Percentiles rank a stretch among this genome's conserved stretches.
These are phyloP conservation scores for Mamestra brassicae DNA, from an alignment of 2,888 invertebrate genomes.

Conservation along the genomic window DNA sequence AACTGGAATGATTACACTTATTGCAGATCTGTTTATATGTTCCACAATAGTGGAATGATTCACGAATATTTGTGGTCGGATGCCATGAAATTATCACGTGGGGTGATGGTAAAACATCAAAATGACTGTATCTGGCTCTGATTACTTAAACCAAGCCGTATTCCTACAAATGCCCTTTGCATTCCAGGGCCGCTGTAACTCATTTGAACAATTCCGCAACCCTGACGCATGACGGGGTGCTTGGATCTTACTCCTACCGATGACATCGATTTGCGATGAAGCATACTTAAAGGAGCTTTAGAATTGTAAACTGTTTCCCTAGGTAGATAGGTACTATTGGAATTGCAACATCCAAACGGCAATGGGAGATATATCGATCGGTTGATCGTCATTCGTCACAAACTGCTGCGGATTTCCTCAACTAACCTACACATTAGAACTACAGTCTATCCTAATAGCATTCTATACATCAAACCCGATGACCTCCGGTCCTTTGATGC, in stretches of 20 bases:
- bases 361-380: background rate
- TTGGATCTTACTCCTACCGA: background rate
- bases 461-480: background rate
- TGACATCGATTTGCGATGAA: slow-evolving; percentile 20
- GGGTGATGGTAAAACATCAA: too few species aligned
- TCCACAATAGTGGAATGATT: slow-evolving; percentile 40
- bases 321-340: too few species aligned
- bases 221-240: too few species aligned
- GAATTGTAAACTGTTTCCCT: background rate
- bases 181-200: too few species aligned
- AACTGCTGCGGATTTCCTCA: too few species aligned
- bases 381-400: background rate
- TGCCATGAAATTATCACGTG: background rate
- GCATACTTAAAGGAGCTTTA: background rate
- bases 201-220: too few species aligned
- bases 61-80: slow-evolving; percentile 36
- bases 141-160: too few species aligned
- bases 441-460: too few species aligned
- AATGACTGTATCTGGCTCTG: too few species aligned
- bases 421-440: too few species aligned
- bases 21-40: slow-evolving; percentile 49
- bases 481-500: slow-evolving; percentile 15
- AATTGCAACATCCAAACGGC: background rate
- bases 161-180: too few species aligned
- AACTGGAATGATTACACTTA: slow-evolving; percentile 53